These are phyloP conservation scores for Halcyon chelicuti DNA, from an alignment of 2,797 vertebrate species.

Conservation along the genomic window DNA sequence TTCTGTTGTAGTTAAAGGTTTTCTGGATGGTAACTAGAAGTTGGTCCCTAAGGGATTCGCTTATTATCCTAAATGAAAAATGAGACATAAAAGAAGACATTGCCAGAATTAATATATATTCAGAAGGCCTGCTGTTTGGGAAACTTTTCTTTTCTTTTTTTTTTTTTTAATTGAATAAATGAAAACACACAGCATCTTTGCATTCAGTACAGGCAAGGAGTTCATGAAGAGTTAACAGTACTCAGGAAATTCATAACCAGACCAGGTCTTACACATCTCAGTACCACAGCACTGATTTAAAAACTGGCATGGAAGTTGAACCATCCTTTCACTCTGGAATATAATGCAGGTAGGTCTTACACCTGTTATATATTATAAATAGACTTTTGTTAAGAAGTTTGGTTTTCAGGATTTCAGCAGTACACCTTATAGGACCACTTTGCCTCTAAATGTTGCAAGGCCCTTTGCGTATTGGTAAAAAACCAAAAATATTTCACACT, in stretches of 20 bases:
- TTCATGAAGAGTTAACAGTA: neutral
- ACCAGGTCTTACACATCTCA: neutral
- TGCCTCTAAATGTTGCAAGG: neutral
- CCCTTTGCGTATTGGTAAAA: neutral
- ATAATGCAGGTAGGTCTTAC: neutral
- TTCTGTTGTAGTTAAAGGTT: slow-evolving; percentile 95
- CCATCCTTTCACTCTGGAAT: neutral
- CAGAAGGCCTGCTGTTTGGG: neutral
- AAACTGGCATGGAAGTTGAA: neutral
- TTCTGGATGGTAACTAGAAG: slow-evolving; percentile 98
- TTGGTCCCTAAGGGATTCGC: slow-evolving; percentile 92
- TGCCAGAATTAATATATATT: neutral
- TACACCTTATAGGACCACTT: neutral
- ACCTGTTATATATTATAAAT: neutral
- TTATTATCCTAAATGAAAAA: slow-evolving; percentile 84
- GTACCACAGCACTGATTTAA: neutral
- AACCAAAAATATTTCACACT: neutral
- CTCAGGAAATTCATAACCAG: neutral
- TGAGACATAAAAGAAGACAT: neutral
- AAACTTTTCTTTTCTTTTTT: neutral
- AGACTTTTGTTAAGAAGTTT: neutral
- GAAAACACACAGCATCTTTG: neutral
- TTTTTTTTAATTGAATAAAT: neutral
- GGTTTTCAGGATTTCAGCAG: neutral
- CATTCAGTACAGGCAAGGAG: neutral